A percentile compares a stretch with the other conserved stretches of the same genome.
Conservation (phyloP, 2,888 invertebrate species). For the Cryptocephalus primarius region DNA sequence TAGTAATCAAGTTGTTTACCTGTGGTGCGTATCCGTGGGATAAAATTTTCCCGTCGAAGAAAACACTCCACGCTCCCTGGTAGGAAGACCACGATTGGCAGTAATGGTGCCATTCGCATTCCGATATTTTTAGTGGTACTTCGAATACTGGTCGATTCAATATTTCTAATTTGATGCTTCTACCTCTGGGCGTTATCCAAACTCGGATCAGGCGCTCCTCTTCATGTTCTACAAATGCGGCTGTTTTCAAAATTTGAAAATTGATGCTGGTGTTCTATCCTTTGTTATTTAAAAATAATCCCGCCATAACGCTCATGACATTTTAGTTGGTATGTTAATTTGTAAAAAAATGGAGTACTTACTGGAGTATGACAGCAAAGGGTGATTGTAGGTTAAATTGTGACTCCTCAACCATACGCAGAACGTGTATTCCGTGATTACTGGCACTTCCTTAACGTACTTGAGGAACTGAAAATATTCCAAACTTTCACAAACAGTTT, state of each 20-base stretch:
- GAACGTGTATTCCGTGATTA: constrained; percentile 43
- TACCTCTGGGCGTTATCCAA: constrained; percentile 51
- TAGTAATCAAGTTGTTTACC: constrained; percentile 12
- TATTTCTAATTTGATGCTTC: constrained; percentile 45
- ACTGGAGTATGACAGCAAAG: constrained; percentile 46
- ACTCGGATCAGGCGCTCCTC: constrained; percentile 42
- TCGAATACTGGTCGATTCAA: constrained; percentile 41
- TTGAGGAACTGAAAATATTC: constrained; percentile 36
- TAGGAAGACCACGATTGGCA: constrained; percentile 56
- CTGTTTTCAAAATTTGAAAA: too few relatives aligned
- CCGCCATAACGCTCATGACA: too few relatives aligned
- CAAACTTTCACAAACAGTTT: not conserved
- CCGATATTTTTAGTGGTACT: constrained; percentile 34
- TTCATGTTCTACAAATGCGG: constrained; percentile 42
- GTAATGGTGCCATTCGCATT: constrained; percentile 52
- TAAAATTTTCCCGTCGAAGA: constrained; percentile 46
- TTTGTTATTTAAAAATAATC: too few relatives aligned
- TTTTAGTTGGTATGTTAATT: too few relatives aligned
- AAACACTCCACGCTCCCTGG: constrained; percentile 50
- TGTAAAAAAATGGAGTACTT: constrained; percentile 24
- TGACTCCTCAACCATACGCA: constrained; percentile 43
- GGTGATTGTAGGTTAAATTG: constrained; percentile 41
- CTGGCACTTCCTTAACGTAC: constrained; percentile 41
- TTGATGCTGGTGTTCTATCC: too few relatives aligned
- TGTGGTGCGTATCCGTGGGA: constrained; percentile 32